A percentile compares a stretch with the other conserved stretches of the same genome.
These are phyloP conservation scores for Zele albiditarsus DNA, from an alignment of 2,888 invertebrate species.

Conservation along the genomic window DNA sequence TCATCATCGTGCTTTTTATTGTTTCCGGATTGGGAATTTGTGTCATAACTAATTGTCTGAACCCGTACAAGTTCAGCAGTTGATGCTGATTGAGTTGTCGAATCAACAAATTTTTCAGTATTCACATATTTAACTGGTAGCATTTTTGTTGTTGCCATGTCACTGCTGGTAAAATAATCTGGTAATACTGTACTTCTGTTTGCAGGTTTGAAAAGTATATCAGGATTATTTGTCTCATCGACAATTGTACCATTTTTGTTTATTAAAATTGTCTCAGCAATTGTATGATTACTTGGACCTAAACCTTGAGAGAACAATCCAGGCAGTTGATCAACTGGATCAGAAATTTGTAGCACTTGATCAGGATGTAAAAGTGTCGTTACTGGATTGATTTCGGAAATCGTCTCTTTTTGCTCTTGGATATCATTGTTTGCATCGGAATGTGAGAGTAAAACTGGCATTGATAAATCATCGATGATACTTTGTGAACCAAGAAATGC, in stretches of 20 bases:
- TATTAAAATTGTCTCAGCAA: constrained; percentile 71
- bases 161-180: constrained; percentile 42
- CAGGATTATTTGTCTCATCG: constrained; percentile 69
- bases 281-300: constrained; percentile 60
- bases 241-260: constrained; percentile 72
- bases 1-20: constrained; percentile 66
- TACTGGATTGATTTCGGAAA: constrained; percentile 57
- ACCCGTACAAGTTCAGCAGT: constrained; percentile 65
- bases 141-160: constrained; percentile 30
- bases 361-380: constrained; percentile 66
- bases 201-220: constrained; percentile 68
- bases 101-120: neutral
- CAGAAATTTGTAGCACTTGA: constrained; percentile 69
- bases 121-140: constrained; percentile 37
- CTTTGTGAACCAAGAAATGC: constrained; percentile 63
- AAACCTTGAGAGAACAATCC: constrained; percentile 67
- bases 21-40: constrained; percentile 58
- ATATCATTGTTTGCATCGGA: constrained; percentile 63
- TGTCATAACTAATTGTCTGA: constrained; percentile 69
- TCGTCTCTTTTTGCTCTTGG: constrained; percentile 48
- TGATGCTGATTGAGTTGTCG: constrained; percentile 20
- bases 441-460: constrained; percentile 63
- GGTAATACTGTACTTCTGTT: constrained; percentile 23
- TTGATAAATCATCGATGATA: constrained; percentile 62
- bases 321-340: constrained; percentile 70